phyloP scores from a whole-genome alignment of 2,888 invertebrate species.

The Thereva unica region DNA sequence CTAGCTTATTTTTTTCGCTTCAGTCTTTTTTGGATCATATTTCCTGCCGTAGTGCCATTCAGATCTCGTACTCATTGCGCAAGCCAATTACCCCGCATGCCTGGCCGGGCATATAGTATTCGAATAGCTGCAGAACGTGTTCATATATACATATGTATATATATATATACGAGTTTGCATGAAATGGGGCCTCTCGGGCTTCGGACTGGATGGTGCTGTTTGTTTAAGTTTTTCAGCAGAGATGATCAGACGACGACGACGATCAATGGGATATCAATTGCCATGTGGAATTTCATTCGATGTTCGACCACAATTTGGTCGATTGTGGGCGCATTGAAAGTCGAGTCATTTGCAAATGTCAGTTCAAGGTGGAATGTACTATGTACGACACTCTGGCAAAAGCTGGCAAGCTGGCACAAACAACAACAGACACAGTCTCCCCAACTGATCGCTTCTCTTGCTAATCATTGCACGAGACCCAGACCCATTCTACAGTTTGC shows the following conservation, averaged over 20 bases:
- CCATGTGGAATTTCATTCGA: conserved; percentile 30
- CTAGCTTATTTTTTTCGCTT: background rate
- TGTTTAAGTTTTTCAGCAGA: background rate
- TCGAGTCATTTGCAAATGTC: conserved; percentile 32
- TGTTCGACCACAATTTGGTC: conserved; percentile 29
- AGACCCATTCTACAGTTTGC: background rate
- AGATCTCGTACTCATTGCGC: conserved; percentile 23
- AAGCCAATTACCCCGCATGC: conserved; percentile 30
- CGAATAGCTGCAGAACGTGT: conserved; percentile 23
- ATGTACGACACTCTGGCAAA: background rate
- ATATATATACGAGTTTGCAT: no score
- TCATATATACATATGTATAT: background rate
- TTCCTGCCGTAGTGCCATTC: conserved; percentile 31
- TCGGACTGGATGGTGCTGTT: background rate
- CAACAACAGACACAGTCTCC: background rate
- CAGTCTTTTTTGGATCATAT: conserved; percentile 24
- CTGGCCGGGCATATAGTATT: conserved; percentile 9
- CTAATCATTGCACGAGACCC: conserved; percentile 18
- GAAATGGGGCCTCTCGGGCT: no score
- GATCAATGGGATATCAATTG: conserved; percentile 31
- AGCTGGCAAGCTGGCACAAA: no score
- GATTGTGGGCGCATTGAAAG: conserved; percentile 32
- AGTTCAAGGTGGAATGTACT: conserved; percentile 31
- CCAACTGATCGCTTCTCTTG: background rate
- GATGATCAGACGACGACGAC: conserved; percentile 5